Conservation (phyloP, 2,113 vertebrate species). For the Microtus richardsoni region DNA sequence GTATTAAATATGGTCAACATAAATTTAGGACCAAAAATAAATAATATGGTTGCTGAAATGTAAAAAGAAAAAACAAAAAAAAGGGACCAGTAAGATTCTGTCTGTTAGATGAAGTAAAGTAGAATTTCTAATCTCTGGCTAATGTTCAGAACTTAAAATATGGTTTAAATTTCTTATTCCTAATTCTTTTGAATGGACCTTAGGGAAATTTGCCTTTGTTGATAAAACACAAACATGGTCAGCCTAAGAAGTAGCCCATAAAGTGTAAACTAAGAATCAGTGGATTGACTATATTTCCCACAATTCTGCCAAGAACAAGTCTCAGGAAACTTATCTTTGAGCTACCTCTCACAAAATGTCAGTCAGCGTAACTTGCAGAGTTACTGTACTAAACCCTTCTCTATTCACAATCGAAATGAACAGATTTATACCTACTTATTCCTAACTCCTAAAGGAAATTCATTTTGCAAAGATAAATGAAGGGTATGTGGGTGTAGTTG, state of each 20-base stretch:
- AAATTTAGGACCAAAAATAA: constrained; percentile 37
- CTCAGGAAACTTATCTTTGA: constrained; percentile 15
- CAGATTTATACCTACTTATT: constrained; percentile 10
- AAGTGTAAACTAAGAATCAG: constrained; percentile 15
- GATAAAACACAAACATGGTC: constrained; percentile 38
- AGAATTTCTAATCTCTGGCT: constrained; percentile 45
- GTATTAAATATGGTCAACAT: background rate
- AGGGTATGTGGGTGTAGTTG: background rate
- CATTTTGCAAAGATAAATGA: constrained; percentile 19
- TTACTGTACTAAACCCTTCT: constrained; percentile 19
- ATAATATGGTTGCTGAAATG: background rate
- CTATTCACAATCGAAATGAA: constrained; percentile 36
- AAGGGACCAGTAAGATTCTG: background rate
- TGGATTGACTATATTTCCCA: constrained; percentile 54
- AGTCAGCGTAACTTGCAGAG: constrained; percentile 10
- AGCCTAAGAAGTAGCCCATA: background rate
- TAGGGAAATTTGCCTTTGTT: constrained; percentile 53
- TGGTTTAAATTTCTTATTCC: constrained; percentile 15
- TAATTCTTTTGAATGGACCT: constrained; percentile 17
- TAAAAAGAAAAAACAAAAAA: background rate
- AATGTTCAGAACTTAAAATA: constrained; percentile 42
- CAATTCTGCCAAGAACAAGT: constrained; percentile 31
- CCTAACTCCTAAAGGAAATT: background rate
- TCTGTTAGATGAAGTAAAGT: background rate
- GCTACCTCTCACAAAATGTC: constrained; percentile 28